Conservation (phyloP, 2,888 invertebrate genomes). For the Eupithecia subfuscata region DNA sequence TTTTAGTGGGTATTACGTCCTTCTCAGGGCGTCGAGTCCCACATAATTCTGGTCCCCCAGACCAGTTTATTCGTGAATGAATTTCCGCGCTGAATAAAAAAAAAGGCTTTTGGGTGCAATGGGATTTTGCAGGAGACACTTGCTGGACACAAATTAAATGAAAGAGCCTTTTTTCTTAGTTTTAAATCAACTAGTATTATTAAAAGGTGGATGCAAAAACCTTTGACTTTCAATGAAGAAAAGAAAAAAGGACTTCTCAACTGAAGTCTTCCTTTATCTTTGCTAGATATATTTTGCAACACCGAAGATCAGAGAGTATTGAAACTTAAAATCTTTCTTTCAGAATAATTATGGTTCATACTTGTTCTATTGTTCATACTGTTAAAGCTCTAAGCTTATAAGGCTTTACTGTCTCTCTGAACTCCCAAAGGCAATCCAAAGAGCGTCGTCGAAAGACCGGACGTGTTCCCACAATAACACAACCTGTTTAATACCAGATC, state of each 20-base stretch:
- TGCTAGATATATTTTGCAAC: neutral
- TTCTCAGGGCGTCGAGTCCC: no score
- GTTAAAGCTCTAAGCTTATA: neutral
- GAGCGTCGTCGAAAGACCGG: slow-evolving; percentile 25
- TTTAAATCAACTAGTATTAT: neutral
- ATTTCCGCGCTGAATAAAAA: no score
- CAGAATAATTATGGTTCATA: neutral
- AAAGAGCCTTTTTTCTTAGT: neutral
- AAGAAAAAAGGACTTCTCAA: neutral
- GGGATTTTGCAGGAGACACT: neutral
- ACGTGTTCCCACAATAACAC: slow-evolving; percentile 22
- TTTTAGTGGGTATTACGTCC: no score
- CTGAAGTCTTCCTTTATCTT: neutral
- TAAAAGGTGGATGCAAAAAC: neutral
- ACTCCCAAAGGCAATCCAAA: slow-evolving; percentile 24
- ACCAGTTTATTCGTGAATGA: no score
- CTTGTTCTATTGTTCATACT: neutral
- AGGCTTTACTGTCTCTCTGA: slow-evolving; percentile 5
- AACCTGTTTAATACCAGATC: slow-evolving; percentile 37
- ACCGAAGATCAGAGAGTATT: neutral
- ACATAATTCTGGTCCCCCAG: no score
- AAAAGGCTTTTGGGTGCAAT: neutral
- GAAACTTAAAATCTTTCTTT: neutral
- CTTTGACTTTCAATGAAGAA: neutral
- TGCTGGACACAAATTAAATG: neutral